Evolutionary conservation across 2,888 invertebrate genomes (phyloP), one percentile per base, ranked within the genome.

Genomic region (Eurytoma californica): DNA sequence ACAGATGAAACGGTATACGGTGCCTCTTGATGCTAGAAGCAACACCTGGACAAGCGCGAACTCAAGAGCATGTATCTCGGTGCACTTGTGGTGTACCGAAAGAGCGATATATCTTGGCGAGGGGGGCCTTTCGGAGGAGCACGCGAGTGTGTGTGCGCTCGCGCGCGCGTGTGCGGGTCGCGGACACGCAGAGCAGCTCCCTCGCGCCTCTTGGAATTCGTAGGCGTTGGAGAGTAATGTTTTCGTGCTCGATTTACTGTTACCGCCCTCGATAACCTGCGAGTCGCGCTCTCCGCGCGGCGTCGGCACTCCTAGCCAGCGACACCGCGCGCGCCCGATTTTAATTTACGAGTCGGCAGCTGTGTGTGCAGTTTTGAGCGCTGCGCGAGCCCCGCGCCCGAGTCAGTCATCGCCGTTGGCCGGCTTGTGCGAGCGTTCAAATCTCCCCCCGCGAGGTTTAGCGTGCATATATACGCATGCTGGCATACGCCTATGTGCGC

Each of bases 191-290:
- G 60, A 9, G 55, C n/a, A 39, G 18, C 13, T 61, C 30, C 13
- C 30, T 61, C 30, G 13, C 61, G 30, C 18, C n/a, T 13, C 78
- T 75, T 77, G 82, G 83, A 83, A 85, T 86, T 86, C 85, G 87
- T 86, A 82, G 87, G 87, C 87, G 87, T 86, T 82, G 68, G 63
- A 67, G 74, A 67, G 74, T 67, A 58, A 75, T 67, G 66, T 83
- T 82, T 84, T 83, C 84, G 83, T 83, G 80, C 82, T 82, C 84
- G 82, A 85, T 87, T 86, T 86, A 87, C 85, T 84, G 86, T 86
- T 86, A 85, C 58, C 84, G 83, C 82, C 84, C 74, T 74, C 79
- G 82, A 84, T 83, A 84, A 53, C 51, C 72, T 55, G 72, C 65
- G 30, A 14, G 28, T n/a, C 14, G 74, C 82, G 69, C 82, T 61